Evolutionary conservation across 2,888 invertebrate genomes (phyloP).

Genomic region (Cerastis rubricosa): DNA sequence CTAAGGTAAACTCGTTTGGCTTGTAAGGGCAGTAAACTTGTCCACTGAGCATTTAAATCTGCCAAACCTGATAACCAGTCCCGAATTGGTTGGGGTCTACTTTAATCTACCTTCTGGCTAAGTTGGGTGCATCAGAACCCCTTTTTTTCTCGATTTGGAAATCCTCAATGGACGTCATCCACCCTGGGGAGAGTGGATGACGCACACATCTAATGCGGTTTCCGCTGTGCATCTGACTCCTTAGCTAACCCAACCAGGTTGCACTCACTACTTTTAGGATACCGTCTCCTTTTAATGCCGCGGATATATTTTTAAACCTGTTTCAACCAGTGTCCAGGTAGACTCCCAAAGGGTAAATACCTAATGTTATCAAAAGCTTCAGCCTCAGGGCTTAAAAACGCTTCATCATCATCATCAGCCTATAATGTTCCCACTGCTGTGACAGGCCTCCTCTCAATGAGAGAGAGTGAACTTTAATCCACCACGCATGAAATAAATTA

Average conservation of each 20-base stretch:
- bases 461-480: too few relatives aligned
- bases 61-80: not conserved
- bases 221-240: too few relatives aligned
- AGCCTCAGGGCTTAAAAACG: too few relatives aligned
- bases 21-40: conserved; percentile 7
- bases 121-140: not conserved
- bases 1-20: conserved; percentile 20
- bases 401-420: too few relatives aligned
- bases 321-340: not conserved
- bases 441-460: too few relatives aligned
- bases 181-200: too few relatives aligned
- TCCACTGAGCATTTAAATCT: not conserved
- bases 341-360: not conserved
- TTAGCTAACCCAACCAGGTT: not conserved
- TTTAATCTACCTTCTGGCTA: not conserved
- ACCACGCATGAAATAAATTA: too few relatives aligned
- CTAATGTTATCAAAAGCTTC: not conserved
- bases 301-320: not conserved
- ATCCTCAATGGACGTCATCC: too few relatives aligned
- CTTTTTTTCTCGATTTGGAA: too few relatives aligned
- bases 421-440: too few relatives aligned
- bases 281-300: not conserved
- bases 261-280: not conserved
- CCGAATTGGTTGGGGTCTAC: not conserved
- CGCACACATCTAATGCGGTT: too few relatives aligned